A percentile compares a stretch with the other conserved stretches of the same genome.
phyloP scores from a whole-genome alignment of 2,113 vertebrate species.

The Motacilla alba region DNA sequence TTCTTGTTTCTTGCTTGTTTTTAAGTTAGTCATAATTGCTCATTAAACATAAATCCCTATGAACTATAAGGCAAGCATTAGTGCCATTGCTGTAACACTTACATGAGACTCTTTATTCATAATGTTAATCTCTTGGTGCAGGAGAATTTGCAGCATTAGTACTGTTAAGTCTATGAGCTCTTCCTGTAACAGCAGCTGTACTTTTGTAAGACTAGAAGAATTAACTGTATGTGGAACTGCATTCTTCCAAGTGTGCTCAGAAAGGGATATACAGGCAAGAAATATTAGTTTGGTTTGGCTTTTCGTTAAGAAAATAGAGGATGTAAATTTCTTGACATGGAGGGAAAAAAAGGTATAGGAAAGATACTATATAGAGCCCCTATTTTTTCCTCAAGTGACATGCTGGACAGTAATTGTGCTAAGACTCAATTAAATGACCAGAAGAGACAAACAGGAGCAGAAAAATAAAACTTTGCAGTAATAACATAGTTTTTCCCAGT shows the following conservation, averaged over 20 bases:
- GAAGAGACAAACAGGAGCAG: neutral
- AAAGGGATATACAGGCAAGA: neutral
- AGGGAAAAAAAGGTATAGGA: neutral
- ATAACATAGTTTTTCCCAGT: neutral
- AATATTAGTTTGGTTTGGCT: neutral
- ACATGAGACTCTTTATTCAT: neutral
- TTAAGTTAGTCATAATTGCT: neutral
- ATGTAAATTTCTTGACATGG: neutral
- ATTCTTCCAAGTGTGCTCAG: neutral
- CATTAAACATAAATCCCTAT: neutral
- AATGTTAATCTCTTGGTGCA: neutral
- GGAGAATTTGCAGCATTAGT: neutral
- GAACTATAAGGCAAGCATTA: neutral
- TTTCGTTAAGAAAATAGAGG: neutral
- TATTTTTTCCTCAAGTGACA: neutral
- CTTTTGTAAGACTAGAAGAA: neutral
- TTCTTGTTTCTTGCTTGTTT: neutral
- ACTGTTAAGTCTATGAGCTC: conserved; percentile 9
- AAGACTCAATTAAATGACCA: neutral
- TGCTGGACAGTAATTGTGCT: neutral
- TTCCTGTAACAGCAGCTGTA: conserved; percentile 15
- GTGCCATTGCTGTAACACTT: neutral
- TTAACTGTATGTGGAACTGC: neutral
- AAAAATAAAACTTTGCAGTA: neutral
- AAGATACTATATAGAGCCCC: neutral